Percentiles rank a stretch among this genome's conserved stretches.
These are phyloP conservation scores for Cottoperca gobio DNA, from an alignment of 2,797 vertebrate genomes.

Conservation along the genomic window DNA sequence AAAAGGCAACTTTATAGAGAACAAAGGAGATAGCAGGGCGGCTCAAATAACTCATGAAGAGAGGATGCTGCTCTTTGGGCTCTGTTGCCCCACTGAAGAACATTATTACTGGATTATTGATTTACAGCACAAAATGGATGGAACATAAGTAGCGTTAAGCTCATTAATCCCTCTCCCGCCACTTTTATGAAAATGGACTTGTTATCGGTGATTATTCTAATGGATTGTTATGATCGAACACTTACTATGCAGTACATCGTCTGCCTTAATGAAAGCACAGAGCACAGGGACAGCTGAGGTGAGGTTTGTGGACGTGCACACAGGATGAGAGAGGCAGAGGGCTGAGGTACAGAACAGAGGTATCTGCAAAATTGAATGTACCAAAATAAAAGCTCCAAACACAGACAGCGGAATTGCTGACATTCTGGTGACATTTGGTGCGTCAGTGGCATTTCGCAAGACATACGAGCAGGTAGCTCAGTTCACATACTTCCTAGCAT, in stretches of 20 bases:
- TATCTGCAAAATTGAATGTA: constrained; percentile 49
- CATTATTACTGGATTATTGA: constrained; percentile 85
- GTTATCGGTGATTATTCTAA: constrained; percentile 83
- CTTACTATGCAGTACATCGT: constrained; percentile 34
- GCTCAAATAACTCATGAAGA: constrained; percentile 75
- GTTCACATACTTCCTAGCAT: constrained; percentile 57
- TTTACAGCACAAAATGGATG: constrained; percentile 82
- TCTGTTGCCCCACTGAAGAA: constrained; percentile 74
- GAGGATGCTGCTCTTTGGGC: constrained; percentile 67
- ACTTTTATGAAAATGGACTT: constrained; percentile 82
- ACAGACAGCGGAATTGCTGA: constrained; percentile 78
- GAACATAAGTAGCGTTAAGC: constrained; percentile 83
- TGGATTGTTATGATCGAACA: constrained; percentile 81
- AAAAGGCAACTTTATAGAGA: constrained; percentile 79
- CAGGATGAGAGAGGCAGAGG: constrained; percentile 18
- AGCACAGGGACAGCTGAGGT: constrained; percentile 30
- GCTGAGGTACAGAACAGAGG: constrained; percentile 27
- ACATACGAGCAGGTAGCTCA: constrained; percentile 74
- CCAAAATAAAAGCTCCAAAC: constrained; percentile 69
- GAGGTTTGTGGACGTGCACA: constrained; percentile 35
- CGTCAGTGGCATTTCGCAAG: constrained; percentile 82
- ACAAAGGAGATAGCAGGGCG: constrained; percentile 75
- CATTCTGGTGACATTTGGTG: constrained; percentile 88
- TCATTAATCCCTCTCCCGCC: constrained; percentile 79
- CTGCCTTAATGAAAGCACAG: constrained; percentile 16